These are phyloP conservation scores for Harlomillsia oculata DNA, from an alignment of 1,140 invertebrate species.

Conservation along the genomic window DNA sequence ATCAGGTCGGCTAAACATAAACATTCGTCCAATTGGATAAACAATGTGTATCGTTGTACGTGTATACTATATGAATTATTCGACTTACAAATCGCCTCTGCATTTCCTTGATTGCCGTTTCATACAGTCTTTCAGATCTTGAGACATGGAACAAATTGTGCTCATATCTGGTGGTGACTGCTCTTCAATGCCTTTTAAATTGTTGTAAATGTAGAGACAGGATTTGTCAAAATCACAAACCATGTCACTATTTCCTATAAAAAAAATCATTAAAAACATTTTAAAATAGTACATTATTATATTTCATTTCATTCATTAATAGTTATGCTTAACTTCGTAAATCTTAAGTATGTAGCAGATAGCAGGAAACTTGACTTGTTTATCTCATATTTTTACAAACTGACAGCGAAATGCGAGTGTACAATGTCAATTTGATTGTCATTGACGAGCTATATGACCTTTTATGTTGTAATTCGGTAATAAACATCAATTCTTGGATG, in stretches of 20 bases:
- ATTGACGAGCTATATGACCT: too few species aligned
- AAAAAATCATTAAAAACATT: too few species aligned
- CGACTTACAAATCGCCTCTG: conserved; percentile 33
- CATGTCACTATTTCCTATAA: conserved; percentile 6
- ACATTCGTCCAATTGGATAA: too few species aligned
- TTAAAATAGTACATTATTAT: neutral
- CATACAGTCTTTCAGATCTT: conserved; percentile 30
- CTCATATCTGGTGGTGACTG: conserved; percentile 15
- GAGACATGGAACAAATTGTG: conserved; percentile 13
- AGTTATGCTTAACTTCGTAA: neutral
- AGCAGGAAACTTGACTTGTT: too few species aligned
- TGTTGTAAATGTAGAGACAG: conserved; percentile 30
- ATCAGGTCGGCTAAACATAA: too few species aligned
- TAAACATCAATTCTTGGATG: too few species aligned
- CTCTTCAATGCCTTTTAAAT: conserved; percentile 15
- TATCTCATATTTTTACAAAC: too few species aligned
- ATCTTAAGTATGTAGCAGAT: too few species aligned
- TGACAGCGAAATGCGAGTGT: too few species aligned
- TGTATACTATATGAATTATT: neutral
- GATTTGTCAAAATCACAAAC: conserved; percentile 25
- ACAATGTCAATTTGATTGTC: too few species aligned
- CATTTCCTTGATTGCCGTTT: conserved; percentile 24
- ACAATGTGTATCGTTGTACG: neutral
- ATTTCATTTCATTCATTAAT: neutral
- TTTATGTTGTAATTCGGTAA: too few species aligned